phyloP scores from a whole-genome alignment of 2,113 vertebrate genomes.

The Aspidoscelis tigris region DNA sequence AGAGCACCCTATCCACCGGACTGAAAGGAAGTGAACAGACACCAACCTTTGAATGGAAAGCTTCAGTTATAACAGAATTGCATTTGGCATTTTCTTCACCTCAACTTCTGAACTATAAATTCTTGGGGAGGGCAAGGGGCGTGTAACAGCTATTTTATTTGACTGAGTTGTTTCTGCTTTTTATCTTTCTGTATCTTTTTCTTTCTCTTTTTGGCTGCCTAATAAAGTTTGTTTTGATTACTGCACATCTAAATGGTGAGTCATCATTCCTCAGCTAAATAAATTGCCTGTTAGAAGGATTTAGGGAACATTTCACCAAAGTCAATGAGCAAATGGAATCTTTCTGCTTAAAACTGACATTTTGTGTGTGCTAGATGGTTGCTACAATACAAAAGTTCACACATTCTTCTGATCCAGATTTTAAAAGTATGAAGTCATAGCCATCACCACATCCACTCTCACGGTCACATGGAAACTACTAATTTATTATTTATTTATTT shows the following conservation, averaged over 20 bases:
- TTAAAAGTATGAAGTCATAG: neutral
- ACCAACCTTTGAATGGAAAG: neutral
- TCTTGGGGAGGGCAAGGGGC: constrained; percentile 8
- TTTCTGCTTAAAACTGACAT: neutral
- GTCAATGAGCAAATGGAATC: neutral
- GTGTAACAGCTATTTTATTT: neutral
- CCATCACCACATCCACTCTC: too few relatives aligned
- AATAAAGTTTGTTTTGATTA: constrained; percentile 65
- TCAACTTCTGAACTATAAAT: constrained; percentile 1
- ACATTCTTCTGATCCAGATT: neutral
- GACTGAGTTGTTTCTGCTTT: constrained; percentile 28
- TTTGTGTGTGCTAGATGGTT: neutral
- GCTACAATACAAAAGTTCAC: neutral
- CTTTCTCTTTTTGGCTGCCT: constrained; percentile 22
- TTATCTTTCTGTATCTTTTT: constrained; percentile 42
- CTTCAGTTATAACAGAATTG: neutral
- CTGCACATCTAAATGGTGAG: constrained; percentile 17
- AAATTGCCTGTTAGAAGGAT: neutral
- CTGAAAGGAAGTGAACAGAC: neutral
- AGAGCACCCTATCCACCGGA: neutral
- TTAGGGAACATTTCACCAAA: neutral
- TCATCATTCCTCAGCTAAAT: neutral
- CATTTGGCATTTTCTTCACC: neutral
- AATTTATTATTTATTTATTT: too few relatives aligned
- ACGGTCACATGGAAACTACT: too few relatives aligned